Conservation (phyloP, 1,140 invertebrate genomes). For the Nymphalis io region DNA sequence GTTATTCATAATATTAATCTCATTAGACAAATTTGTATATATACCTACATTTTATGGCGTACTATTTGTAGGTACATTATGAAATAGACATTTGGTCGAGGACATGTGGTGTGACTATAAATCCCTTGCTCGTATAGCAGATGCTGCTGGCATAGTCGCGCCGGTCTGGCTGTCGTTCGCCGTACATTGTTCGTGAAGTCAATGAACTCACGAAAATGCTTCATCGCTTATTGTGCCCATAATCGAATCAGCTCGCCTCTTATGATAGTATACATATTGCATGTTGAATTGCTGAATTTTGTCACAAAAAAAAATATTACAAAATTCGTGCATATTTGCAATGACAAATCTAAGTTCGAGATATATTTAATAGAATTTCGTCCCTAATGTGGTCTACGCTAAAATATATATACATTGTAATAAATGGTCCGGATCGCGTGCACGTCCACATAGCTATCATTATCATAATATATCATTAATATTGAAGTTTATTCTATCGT, state of each 20-base stretch:
- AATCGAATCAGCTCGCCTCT: constrained; percentile 72
- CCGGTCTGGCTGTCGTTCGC: constrained; percentile 49
- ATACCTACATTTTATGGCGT: background rate
- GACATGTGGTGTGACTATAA: constrained; percentile 57
- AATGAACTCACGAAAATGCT: constrained; percentile 78
- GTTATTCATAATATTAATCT: background rate
- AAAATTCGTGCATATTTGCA: constrained; percentile 52
- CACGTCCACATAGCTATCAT: background rate
- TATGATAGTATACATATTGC: constrained; percentile 66
- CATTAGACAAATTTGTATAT: background rate
- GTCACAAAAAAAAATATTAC: constrained; percentile 34
- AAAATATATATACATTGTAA: background rate
- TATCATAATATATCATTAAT: constrained; percentile 10
- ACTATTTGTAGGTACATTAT: constrained; percentile 14
- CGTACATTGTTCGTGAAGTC: constrained; percentile 75
- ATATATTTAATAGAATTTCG: constrained; percentile 29
- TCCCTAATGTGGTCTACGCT: background rate
- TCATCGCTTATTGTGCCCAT: constrained; percentile 74
- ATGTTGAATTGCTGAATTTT: constrained; percentile 38
- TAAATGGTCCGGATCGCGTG: constrained; percentile 22
- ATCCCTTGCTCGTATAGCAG: constrained; percentile 66
- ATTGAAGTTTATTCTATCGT: constrained; percentile 26
- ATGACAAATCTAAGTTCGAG: constrained; percentile 49
- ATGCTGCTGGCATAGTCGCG: constrained; percentile 61
- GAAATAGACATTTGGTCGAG: constrained; percentile 43